Base-by-base conservation (phyloP, 2,888 invertebrate genomes). In the Polyommatus iphigenia region DNA sequence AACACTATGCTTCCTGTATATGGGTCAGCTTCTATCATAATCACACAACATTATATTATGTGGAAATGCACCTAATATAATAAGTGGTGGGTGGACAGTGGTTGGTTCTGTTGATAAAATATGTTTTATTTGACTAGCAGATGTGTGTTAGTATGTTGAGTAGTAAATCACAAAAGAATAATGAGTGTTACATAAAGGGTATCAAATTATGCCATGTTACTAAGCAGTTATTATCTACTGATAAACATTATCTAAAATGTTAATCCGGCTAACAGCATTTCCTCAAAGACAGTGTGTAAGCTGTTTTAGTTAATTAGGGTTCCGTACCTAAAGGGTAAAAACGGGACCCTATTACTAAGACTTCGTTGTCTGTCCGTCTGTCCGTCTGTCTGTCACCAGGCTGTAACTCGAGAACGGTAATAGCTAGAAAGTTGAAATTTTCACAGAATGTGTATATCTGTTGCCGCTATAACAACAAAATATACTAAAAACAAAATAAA, bases 1-100 rank as follows among this genome's bases (percentile, higher is more conserved):
- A 67, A 67, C 18, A 15, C 67, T 67, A 18, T 32, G 18, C 67
- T 67, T 67, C 67, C 67, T 67, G 6, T 29, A 18, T 67, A 15
- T 32, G 18, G 67, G 67, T 67, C 67, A 67, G 67, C 24, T 67
- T 67, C 15, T 67, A 67, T 67, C 67, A 67, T 32, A 67, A 67
- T 15, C 67, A 67, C 29, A 32, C 29, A 29, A 29, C 4, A 29
- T 6, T 67, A 67, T 32, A 32, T 32, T 7, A 36, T 36, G 41
- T 41, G 3, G 8, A 59, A n/a, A 20, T 59, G 20, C 59, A n/a
- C 6, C 1, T 20, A 59, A n/a, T 8, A 20, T 20, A 59, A 59
- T 59, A 59, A 2, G n/a, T 1, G 3, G 20, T 59, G 59, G n/a
- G n/a, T 59, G 41, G 41, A 41, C 50, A 50, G 50, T 10, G 10